Evolutionary conservation across 2,113 vertebrate species (phyloP).

Genomic region (Brienomyrus longianalis): DNA sequence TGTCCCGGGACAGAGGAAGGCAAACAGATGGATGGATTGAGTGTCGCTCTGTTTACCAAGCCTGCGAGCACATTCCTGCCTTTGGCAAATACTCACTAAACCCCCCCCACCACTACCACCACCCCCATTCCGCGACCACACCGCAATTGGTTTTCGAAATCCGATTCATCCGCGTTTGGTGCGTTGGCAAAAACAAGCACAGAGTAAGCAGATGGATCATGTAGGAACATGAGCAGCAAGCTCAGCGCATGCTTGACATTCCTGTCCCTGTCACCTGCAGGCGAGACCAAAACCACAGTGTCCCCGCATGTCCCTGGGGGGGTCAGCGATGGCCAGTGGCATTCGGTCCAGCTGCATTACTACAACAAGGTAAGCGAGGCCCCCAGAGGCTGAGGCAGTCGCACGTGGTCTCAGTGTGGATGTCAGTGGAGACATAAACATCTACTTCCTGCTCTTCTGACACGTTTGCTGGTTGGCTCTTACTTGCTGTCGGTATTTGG

Average conservation of each 20-base stretch:
- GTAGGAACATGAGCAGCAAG: background rate
- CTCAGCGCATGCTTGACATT: background rate
- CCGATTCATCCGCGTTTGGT: slow-evolving; percentile 31
- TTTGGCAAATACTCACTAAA: slow-evolving; percentile 57
- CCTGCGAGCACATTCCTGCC: slow-evolving; percentile 46
- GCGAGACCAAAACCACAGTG: slow-evolving; percentile 83
- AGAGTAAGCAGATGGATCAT: slow-evolving; percentile 9
- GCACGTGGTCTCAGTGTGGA: background rate
- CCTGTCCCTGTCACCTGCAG: slow-evolving; percentile 46
- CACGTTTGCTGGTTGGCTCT: background rate
- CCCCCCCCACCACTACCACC: slow-evolving; percentile 6
- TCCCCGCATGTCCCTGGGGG: slow-evolving; percentile 73
- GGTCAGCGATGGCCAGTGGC: slow-evolving; percentile 92
- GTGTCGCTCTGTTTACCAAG: slow-evolving; percentile 34
- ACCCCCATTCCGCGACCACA: background rate
- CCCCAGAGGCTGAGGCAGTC: background rate
- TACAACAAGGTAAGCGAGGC: slow-evolving; percentile 87
- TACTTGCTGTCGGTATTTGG: background rate
- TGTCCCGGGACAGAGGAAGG: background rate
- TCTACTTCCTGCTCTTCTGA: background rate
- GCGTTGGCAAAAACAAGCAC: background rate
- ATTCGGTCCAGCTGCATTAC: slow-evolving; percentile 87
- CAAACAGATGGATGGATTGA: slow-evolving; percentile 13
- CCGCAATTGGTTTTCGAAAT: slow-evolving; percentile 17
- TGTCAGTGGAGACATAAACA: background rate